Evolutionary conservation across 2,888 invertebrate species (phyloP), one percentile per base, ranked within the genome.

Genomic region (Cynaeus angustus): DNA sequence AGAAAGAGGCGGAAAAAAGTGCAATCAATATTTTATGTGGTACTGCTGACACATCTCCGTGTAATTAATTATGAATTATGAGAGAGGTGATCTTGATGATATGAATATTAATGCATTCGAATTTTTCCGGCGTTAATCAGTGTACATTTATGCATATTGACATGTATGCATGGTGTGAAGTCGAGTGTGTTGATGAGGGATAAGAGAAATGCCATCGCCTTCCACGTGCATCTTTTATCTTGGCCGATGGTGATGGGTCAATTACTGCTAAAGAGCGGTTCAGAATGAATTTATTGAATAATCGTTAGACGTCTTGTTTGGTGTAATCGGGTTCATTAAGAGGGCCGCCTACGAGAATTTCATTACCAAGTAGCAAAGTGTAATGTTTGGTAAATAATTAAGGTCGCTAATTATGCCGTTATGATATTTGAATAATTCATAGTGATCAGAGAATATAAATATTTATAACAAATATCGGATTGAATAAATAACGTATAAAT

Each of bases 351-450:
- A 59, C 59, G 13, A 9, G 26, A 56, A 26, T 45, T 59, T 45
- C 59, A 59, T 59, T 59, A 59, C 59, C 59, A 28, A 41, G 61
- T 37, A 61, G 62, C 41, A 41, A 10, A 59, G 45, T 41, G 59
- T 48, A 66, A 66, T 66, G 59, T 67, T 67, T 67, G 48, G 59
- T 52, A 59, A 67, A 67, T 67, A 67, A 67, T 67, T 67, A 67
- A 50, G 58, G 48, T 43, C 56, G 66, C 67, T 74, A 74, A 74
- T 74, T 72, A 74, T 72, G 68, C 72, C 70, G 72, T 71, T 73
- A 72, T 58, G 52, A 65, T 28, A 13, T 68, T 74, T 75, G 74
- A 73, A 75, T 75, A 70, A 75, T 74, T 74, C 74, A 75, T 75
- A 66, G 10, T 37, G 45, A 61, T 55, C 64, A 50, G 41, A 48